phyloP scores from a whole-genome alignment of 2,113 vertebrate genomes.

The Leucopsar rothschildi region DNA sequence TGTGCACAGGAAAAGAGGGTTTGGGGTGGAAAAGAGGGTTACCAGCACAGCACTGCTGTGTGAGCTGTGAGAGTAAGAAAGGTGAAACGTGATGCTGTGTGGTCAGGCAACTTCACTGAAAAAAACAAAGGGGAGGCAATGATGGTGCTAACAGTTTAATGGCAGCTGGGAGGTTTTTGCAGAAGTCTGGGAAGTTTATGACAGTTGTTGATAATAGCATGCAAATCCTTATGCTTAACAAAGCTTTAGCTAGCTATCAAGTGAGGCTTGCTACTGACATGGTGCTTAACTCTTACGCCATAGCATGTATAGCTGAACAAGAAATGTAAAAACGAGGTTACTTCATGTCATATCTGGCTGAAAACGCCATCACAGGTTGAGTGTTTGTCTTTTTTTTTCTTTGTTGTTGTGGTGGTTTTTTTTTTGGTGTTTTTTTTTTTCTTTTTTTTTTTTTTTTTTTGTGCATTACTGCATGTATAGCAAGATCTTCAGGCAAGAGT shows the following conservation, averaged over 20 bases:
- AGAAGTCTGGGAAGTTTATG: background rate
- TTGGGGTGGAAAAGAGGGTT: background rate
- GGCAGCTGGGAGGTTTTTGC: background rate
- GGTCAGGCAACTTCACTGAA: background rate
- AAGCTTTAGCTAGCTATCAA: constrained; percentile 29
- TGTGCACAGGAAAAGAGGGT: background rate
- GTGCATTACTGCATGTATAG: background rate
- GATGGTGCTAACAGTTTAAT: background rate
- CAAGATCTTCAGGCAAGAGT: background rate
- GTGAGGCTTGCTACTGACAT: background rate
- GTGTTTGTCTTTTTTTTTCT: background rate
- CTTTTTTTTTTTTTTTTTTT: too few species aligned
- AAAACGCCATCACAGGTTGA: background rate
- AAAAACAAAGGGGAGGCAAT: fast-evolving
- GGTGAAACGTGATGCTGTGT: background rate
- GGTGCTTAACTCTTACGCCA: background rate
- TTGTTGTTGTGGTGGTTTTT: too few species aligned
- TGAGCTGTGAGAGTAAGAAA: background rate
- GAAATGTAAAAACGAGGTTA: background rate
- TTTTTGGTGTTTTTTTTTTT: too few species aligned
- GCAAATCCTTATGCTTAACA: constrained; percentile 37
- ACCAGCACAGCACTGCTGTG: background rate
- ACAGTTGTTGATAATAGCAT: constrained; percentile 2
- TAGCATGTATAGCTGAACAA: background rate
- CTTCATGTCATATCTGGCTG: background rate